phyloP scores from a whole-genome alignment of 2,888 invertebrate species.

The Rhogogaster chlorosoma region DNA sequence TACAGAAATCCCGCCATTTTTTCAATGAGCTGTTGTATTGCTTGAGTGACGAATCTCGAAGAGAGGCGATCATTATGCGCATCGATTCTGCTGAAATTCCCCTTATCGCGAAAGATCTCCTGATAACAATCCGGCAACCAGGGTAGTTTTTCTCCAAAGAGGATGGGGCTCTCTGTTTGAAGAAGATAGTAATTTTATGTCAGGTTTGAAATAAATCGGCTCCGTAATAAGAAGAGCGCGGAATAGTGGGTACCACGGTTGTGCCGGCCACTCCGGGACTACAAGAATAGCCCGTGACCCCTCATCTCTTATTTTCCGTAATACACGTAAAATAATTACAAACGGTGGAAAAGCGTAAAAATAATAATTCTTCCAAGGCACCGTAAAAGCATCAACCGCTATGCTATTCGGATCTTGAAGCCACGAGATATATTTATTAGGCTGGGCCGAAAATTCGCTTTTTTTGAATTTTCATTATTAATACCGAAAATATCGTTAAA shows the following conservation, averaged over 20 bases:
- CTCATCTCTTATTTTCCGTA: slow-evolving; percentile 63
- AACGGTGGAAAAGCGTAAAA: slow-evolving; percentile 20
- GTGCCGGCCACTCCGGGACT: slow-evolving; percentile 62
- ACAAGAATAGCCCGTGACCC: slow-evolving; percentile 64
- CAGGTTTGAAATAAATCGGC: slow-evolving; percentile 57
- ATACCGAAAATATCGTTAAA: too few species aligned
- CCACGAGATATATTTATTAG: slow-evolving; percentile 3
- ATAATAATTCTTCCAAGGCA: not conserved
- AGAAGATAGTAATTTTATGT: slow-evolving; percentile 57
- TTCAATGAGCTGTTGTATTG: slow-evolving; percentile 58
- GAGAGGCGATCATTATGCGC: slow-evolving; percentile 54
- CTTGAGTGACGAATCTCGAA: slow-evolving; percentile 56
- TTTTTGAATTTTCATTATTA: too few species aligned
- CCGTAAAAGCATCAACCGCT: not conserved
- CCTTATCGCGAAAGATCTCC: slow-evolving; percentile 46
- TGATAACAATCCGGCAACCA: slow-evolving; percentile 23
- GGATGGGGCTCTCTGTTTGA: slow-evolving; percentile 55
- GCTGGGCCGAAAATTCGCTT: too few species aligned
- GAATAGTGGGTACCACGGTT: slow-evolving; percentile 66
- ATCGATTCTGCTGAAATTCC: slow-evolving; percentile 11
- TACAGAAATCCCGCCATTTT: slow-evolving; percentile 58
- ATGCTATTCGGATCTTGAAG: not conserved
- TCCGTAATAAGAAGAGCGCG: slow-evolving; percentile 4
- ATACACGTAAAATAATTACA: not conserved
- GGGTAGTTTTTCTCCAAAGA: slow-evolving; percentile 39